phyloP scores from a whole-genome alignment of 2,113 vertebrate species.

The Thymallus thymallus region DNA sequence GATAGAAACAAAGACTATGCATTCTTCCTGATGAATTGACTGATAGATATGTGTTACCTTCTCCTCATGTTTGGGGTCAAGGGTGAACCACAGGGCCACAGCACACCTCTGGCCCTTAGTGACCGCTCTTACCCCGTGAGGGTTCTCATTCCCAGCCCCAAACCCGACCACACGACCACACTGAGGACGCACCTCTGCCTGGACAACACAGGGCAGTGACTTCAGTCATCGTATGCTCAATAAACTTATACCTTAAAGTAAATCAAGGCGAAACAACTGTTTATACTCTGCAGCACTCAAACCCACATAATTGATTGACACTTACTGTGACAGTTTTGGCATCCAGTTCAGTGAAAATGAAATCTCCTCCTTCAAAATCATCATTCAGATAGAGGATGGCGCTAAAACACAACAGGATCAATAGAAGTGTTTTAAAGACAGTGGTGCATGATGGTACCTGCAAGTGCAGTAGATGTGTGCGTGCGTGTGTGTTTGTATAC shows the following conservation, averaged over 20 bases:
- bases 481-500: conserved; percentile 63
- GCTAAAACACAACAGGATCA: conserved; percentile 61
- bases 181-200: conserved; percentile 86
- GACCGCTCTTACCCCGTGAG: conserved; percentile 87
- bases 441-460: too few relatives aligned
- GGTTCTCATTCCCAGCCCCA: conserved; percentile 89
- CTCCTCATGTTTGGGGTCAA: conserved; percentile 88
- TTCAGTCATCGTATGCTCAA: neutral
- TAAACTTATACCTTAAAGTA: neutral
- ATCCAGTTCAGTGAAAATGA: conserved; percentile 92
- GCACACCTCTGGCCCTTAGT: conserved; percentile 93
- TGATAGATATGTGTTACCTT: conserved; percentile 68
- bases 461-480: conserved; percentile 27
- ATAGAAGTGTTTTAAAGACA: conserved; percentile 57
- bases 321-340: conserved; percentile 89
- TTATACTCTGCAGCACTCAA: neutral
- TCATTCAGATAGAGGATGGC: conserved; percentile 94
- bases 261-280: neutral
- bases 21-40: neutral
- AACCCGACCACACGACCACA: conserved; percentile 92
- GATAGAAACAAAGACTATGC: conserved; percentile 1
- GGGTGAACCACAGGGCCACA: conserved; percentile 92
- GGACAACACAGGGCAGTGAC: neutral
- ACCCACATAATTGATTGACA: conserved; percentile 9
- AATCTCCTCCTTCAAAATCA: conserved; percentile 94